Conservation (phyloP, 1,140 invertebrate genomes). For the Bilobella aurantiaca region DNA sequence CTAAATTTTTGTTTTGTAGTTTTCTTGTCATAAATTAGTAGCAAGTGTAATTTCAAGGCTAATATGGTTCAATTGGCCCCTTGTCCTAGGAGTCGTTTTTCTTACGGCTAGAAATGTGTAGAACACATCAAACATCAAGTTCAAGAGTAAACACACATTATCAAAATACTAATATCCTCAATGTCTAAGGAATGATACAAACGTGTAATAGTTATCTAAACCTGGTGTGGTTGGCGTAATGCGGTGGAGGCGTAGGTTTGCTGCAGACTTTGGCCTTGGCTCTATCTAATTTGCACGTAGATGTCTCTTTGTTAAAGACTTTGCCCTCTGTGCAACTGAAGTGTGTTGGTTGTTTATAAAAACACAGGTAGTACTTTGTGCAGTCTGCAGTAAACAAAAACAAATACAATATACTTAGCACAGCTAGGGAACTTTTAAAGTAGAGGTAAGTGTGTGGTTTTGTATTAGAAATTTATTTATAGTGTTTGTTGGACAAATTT, state of each 20-base stretch:
- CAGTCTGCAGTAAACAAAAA: constrained; percentile 13
- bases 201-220: background rate
- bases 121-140: background rate
- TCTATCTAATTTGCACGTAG: background rate
- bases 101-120: background rate
- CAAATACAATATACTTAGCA: background rate
- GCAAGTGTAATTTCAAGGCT: background rate
- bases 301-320: background rate
- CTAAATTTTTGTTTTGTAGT: background rate
- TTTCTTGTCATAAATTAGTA: background rate
- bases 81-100: background rate
- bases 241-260: background rate
- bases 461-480: no score
- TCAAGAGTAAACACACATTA: background rate
- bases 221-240: background rate
- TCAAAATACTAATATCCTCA: background rate
- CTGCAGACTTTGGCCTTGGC: background rate
- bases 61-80: background rate
- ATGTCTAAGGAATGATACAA: background rate
- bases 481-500: no score
- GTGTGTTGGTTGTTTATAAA: constrained; percentile 21
- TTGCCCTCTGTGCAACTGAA: background rate
- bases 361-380: constrained; percentile 30
- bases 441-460: no score
- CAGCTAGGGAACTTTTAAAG: background rate